phyloP scores from a whole-genome alignment of 2,797 vertebrate genomes.

The Phylloscopus collybita region DNA sequence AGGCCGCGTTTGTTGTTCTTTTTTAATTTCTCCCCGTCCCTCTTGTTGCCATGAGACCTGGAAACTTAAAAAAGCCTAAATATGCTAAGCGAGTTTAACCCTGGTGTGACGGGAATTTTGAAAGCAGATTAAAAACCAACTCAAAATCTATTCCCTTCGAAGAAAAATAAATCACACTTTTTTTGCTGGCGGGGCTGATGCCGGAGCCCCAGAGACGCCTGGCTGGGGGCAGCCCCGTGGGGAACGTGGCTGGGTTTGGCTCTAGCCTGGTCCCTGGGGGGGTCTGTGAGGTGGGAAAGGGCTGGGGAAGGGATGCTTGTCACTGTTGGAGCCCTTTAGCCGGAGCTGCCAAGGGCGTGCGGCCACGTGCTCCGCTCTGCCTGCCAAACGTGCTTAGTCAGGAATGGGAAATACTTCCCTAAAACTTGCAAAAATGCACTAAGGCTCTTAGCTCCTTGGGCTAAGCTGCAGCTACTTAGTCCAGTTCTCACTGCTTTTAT shows the following conservation, averaged over 20 bases:
- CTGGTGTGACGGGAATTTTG: neutral
- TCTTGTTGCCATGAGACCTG: slow-evolving; percentile 6
- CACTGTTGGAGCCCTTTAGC: fast-evolving
- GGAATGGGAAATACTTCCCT: slow-evolving; percentile 39
- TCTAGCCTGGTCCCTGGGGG: neutral
- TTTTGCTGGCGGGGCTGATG: neutral
- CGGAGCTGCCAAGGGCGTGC: neutral
- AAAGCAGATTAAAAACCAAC: neutral
- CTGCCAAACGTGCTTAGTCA: neutral
- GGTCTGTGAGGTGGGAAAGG: neutral
- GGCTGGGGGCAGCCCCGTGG: fast-evolving
- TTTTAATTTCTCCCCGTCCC: neutral
- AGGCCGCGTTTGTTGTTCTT: neutral
- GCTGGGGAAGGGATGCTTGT: neutral
- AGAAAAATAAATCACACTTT: neutral
- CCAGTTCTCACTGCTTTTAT: slow-evolving; percentile 5
- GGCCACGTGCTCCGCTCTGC: neutral
- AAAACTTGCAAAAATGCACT: slow-evolving; percentile 50
- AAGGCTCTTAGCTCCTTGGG: slow-evolving; percentile 35
- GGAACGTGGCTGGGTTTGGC: fast-evolving
- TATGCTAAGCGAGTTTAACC: neutral
- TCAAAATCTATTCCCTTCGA: neutral
- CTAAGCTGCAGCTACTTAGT: slow-evolving; percentile 33
- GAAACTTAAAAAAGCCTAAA: slow-evolving; percentile 5
- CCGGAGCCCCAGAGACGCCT: fast-evolving